Evolutionary conservation across 2,113 vertebrate species (phyloP), one percentile per base, ranked within the genome.

Genomic region (Sorex araneus): DNA sequence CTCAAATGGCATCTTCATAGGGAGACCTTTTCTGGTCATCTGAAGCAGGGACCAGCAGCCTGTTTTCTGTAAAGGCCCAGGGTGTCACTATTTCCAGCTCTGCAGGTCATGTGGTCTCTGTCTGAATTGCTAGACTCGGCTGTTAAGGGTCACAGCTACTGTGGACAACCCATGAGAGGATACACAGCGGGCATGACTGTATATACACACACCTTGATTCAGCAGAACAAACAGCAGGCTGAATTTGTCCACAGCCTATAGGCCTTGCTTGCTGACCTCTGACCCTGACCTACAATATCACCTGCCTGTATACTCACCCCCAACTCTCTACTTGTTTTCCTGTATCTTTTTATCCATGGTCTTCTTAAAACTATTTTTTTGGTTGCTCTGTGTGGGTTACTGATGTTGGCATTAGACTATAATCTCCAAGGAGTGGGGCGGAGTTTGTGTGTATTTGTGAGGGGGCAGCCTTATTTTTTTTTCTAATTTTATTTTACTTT

Each of bases 121-220:
- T 45, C 0, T 0, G 28, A 70, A 60, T 25, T 27, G 43, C n/a
- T 74, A 3, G 23, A 13, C 18, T 69, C 67, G 32, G 57, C 71
- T 21, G 8, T 12, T 6, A 21, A 6, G 27, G 30, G 23, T 50
- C 71, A 36, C n/a, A 18, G 67, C 23, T 15, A 32, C 64, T 45
- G 21, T 0, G 10, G 18, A 6, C 6, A 40, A 19, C 0, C 10
- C 10, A 34, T 71, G 32, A 88, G 40, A 4, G 40, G 40, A n/a
- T n/a, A n/a, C n/a, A 86, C 12, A 87, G 6, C 60, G 81, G 27
- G 19, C 0, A 0, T 11, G 81, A 30, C 32, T 21, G 30, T 36
- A 6, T 50, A 45, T 40, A 45, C 32, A 80, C 74, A 86, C 91
- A 82, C 69, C 77, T 90, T 93, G 84, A 78, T 84, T 84, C 78